Evolutionary conservation across 2,113 vertebrate genomes (phyloP), one percentile per base, ranked within the genome.

Genomic region (Chloebia gouldiae): DNA sequence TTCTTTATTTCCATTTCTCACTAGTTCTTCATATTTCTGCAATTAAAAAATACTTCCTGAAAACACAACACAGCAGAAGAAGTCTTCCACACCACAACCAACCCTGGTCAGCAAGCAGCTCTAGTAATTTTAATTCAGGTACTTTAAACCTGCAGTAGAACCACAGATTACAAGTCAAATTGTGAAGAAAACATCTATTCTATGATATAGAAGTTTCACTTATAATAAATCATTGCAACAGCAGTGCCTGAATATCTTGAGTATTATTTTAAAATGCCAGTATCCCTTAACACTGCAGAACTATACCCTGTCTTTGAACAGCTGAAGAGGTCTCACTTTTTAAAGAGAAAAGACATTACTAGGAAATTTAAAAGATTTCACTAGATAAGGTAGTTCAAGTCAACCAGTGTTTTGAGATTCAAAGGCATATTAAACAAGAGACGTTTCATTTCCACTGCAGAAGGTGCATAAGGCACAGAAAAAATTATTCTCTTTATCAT

Each of bases 1-100:
- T 45, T 28, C 72, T 57, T 90, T 63, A 72, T 75, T 92, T 42
- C 61, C 39, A 37, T 44, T 84, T 50, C 5, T 90, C n/a, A 57
- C 4, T 21, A 91, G 30, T 16, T 92, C 63, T 75, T 97, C 94
- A 4, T 77, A 81, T 87, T 87, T 95, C 97, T 97, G 91, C 63
- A 96, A 93, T 51, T 25, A 35, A 92, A 70, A 82, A 92, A 80
- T 17, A 86, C 24, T 44, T 51, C 7, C 50, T 91, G 68, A 88
- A 94, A 94, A 80, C 7, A 15, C 66, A 77, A 31, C 23, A 64
- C 8, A 33, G 4, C 49, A 76, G 78, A 75, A 56, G 39, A 50
- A 19, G 13, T 3, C 7, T 54, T 90, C 81, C 65, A 63, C 42
- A 9, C 10, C 28, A 69, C 49, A 81, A 72, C 4, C 23, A 44